Percentiles rank a stretch among this genome's conserved stretches.
Evolutionary conservation across 2,888 invertebrate genomes (phyloP).

Genomic region (Acanthosepion pharaonis): DNA sequence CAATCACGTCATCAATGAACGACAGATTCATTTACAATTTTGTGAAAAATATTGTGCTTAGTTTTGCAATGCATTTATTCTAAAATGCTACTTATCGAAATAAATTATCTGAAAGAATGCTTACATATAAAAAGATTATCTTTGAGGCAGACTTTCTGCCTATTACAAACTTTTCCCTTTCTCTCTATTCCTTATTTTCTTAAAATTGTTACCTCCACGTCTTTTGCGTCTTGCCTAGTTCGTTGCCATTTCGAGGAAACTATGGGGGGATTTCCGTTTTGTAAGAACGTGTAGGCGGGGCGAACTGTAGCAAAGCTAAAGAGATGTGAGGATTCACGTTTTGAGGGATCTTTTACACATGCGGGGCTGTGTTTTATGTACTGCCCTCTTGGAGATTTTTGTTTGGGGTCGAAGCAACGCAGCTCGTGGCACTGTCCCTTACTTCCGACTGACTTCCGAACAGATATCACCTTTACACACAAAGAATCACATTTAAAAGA

Average conservation of each 20-base stretch:
- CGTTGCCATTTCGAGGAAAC: neutral
- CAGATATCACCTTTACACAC: neutral
- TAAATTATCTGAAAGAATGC: neutral
- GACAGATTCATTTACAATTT: too few relatives aligned
- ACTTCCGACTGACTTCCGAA: conserved; percentile 33
- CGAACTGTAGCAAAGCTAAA: neutral
- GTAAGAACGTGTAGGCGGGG: neutral
- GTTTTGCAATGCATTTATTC: too few relatives aligned
- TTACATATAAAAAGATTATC: neutral
- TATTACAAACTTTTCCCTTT: neutral
- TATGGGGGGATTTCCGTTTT: neutral
- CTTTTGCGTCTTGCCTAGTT: neutral
- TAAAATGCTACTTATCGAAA: too few relatives aligned
- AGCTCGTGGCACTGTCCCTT: neutral
- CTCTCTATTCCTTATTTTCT: neutral
- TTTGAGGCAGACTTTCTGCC: neutral
- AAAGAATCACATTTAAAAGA: neutral
- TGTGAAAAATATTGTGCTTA: too few relatives aligned
- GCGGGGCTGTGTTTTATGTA: conserved; percentile 15
- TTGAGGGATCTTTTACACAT: neutral
- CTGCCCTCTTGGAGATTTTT: neutral
- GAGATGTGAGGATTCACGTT: neutral
- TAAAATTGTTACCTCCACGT: neutral
- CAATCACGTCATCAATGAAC: too few relatives aligned
- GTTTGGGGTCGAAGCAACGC: neutral